Conservation (phyloP, 2,888 invertebrate genomes). For the Pemphredon lugubris region DNA sequence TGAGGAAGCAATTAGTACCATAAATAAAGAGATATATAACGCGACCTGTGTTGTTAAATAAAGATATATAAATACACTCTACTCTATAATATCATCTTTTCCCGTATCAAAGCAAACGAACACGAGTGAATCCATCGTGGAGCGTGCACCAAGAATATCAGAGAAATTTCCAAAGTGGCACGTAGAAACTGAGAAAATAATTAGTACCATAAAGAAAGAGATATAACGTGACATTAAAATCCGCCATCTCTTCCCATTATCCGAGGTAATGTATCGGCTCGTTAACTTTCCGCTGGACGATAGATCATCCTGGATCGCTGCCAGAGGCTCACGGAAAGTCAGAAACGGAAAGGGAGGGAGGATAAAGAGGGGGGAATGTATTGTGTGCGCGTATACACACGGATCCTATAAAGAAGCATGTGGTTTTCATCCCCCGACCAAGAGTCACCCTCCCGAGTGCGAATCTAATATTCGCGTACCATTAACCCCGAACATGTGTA, state of each 20-base stretch:
- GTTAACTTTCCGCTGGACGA: constrained; percentile 55
- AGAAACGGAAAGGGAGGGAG: no score
- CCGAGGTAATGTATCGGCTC: constrained; percentile 64
- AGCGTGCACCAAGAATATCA: no score
- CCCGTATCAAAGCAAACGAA: no score
- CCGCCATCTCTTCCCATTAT: constrained; percentile 43
- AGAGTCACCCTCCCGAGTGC: constrained; percentile 48
- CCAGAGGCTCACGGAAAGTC: constrained; percentile 17
- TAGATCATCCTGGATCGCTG: constrained; percentile 53
- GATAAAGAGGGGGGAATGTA: neutral
- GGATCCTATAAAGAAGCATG: constrained; percentile 31
- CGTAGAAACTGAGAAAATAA: no score
- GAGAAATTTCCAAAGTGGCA: no score
- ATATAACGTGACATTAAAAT: constrained; percentile 36
- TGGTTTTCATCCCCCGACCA: constrained; percentile 41
- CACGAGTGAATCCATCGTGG: no score
- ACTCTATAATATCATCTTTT: no score
- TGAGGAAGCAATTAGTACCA: no score
- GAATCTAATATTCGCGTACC: constrained; percentile 74
- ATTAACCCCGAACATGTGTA: constrained; percentile 74
- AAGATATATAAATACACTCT: no score
- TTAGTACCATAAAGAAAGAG: constrained; percentile 19
- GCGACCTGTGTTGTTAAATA: no score
- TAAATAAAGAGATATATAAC: no score
- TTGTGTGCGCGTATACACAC: neutral